These are phyloP conservation scores for Volucella inflata DNA, from an alignment of 2,888 invertebrate species.

Conservation along the genomic window DNA sequence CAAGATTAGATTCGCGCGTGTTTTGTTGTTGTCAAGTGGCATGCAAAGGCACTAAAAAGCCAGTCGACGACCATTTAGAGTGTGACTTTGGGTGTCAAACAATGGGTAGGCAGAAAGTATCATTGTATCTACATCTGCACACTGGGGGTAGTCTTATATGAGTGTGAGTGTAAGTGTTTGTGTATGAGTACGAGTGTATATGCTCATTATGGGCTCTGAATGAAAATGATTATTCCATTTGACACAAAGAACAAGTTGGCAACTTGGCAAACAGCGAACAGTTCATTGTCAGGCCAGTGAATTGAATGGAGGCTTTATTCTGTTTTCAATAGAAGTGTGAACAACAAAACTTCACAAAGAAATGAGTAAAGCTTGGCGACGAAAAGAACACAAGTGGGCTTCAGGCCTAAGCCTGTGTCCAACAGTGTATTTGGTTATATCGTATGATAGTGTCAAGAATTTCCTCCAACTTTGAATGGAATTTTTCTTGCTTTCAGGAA, in stretches of 20 bases:
- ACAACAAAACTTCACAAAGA: neutral
- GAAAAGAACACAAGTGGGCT: neutral
- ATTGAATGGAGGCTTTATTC: conserved; percentile 24
- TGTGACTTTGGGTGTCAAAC: conserved; percentile 38
- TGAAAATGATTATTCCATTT: conserved; percentile 51
- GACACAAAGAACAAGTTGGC: conserved; percentile 32
- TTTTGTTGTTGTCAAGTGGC: conserved; percentile 31
- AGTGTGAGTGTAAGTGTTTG: neutral
- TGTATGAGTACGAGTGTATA: conserved; percentile 1
- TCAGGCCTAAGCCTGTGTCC: too few relatives aligned
- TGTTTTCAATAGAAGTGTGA: neutral
- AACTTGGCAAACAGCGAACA: conserved; percentile 15
- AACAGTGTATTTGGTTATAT: neutral
- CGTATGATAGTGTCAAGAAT: conserved; percentile 14
- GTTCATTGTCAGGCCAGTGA: conserved; percentile 38
- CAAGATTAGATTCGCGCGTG: too few relatives aligned
- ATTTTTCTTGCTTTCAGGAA: neutral
- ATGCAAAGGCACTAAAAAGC: conserved; percentile 11
- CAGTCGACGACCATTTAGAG: conserved; percentile 17
- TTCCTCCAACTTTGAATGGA: neutral
- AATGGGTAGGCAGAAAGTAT: conserved; percentile 39
- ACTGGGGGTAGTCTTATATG: too few relatives aligned
- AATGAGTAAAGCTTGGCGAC: neutral
- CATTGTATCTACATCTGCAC: conserved; percentile 5
- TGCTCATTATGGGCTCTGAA: conserved; percentile 39